Evolutionary conservation across 2,797 vertebrate genomes (phyloP).

Genomic region (Graptemys geographica): DNA sequence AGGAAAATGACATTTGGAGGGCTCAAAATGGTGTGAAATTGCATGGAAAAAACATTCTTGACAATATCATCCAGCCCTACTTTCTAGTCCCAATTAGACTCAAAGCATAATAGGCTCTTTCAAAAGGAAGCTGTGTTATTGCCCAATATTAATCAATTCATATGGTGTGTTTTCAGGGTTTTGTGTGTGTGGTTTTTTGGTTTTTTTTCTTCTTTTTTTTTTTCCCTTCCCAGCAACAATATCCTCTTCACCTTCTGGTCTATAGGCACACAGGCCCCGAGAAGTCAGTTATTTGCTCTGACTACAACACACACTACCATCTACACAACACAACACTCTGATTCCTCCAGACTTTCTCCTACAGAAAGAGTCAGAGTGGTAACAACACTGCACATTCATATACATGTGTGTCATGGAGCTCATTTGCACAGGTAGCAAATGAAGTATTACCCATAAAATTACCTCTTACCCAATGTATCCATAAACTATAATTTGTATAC

Average conservation of each 20-base stretch:
- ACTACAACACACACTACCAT: not conserved
- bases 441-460: not conserved
- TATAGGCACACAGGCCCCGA: not conserved
- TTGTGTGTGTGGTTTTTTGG: not conserved
- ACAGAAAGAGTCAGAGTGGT: not conserved
- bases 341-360: not conserved
- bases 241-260: not conserved
- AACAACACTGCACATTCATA: not conserved
- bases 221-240: not conserved
- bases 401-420: not conserved
- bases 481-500: not conserved
- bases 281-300: not conserved
- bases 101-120: not conserved
- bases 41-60: not conserved
- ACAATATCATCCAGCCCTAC: too few relatives aligned
- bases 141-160: not conserved
- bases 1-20: not conserved
- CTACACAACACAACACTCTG: not conserved
- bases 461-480: not conserved
- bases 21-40: not conserved
- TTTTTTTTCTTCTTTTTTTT: not conserved
- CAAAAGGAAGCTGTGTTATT: not conserved
- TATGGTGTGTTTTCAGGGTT: not conserved
- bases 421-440: not conserved
- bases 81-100: not conserved